Evolutionary conservation across 1,140 invertebrate species (phyloP), one percentile per base, ranked within the genome.

Genomic region (Drosophila kohkoa): DNA sequence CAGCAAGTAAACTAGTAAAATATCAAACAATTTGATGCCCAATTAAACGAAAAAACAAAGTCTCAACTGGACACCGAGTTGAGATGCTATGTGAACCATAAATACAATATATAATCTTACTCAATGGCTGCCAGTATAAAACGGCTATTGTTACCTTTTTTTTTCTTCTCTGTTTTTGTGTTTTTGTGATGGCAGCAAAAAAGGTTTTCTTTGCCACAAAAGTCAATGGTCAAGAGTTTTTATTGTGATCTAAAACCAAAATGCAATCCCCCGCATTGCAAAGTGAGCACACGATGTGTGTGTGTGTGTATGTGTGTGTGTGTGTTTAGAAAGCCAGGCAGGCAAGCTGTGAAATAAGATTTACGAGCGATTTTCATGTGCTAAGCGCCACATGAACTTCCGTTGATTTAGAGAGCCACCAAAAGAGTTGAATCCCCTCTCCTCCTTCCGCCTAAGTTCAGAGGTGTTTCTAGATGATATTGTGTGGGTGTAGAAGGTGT

Each of bases 341-440:
- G 65, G 35, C 63, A 72, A 72, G 70, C 65, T 74, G 71, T 69
- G 65, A 74, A 74, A 68, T 52, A 74, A 74, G 81, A 82, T 83
- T 82, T 82, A 82, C 82, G 49, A 75, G 65, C 59, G 43, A 74
- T 72, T 80, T 68, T 73, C 62, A 75, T 70, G 62, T 82, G 67
- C 77, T 88, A 74, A 87, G 82, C 82, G 82, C 82, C 82, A 87
- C 83, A 88, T 73, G 82, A 87, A 88, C 83, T 87, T 87, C 82
- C 82, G 82, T 76, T 86, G 72, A 64, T 71, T 75, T 75, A 71
- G 67, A 70, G 67, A 69, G 71, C 65, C 71, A 60, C 51, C 49
- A 60, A 43, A 69, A 25, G 63, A 38, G 64, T 41, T n/a, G n/a
- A 43, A 1, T 49, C 48, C 10, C 46, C 20, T 48, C 10, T 6